Evolutionary conservation across 1,140 invertebrate genomes (phyloP), one percentile per base, ranked within the genome.

Genomic region (honey bee (Apis mellifera)): DNA sequence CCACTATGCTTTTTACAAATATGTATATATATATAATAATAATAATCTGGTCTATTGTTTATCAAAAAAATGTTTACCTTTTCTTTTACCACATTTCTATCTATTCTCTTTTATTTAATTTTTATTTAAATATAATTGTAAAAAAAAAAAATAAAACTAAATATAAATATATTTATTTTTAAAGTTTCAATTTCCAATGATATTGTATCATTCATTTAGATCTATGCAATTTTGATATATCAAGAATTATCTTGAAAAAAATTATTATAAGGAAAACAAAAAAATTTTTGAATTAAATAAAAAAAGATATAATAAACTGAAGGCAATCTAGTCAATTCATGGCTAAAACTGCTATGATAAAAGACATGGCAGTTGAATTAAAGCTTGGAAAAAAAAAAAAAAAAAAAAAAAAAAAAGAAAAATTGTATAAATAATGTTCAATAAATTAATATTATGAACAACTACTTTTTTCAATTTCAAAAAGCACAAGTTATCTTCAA

Each of bases 361-460:
- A 19, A 74, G 55, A 55, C 60, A 66, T 66, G 62, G 32, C 54
- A 57, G n/a, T 57, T 48, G 42, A 26, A 32, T 66, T 64, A 71
- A 79, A 71, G 59, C 57, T 79, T 55, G 8, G 1, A 26, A 23
- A 75, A 75, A 21, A 82, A 68, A 52, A 32, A 32, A 32, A 32
- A 32, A 32, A 32, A 26, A 26, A 26, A 1, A 26, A 23, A 75
- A 75, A 21, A 82, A 68, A 52, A 26, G 2, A 32, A 32, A 32
- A 32, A 32, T 2, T 59, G 21, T 82, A 55, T 32, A 42, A 9
- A 57, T 26, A 75, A 65, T 59, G n/a, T 81, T 68, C 60, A 52
- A 60, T 54, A 50, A 75, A 59, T 76, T 76, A 68, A 54, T 23
- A 12, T 82, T 75, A 50, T 26, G 13, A 62, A n/a, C 26, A 54